phyloP scores from a whole-genome alignment of 2,797 vertebrate genomes.

The Graptemys geographica region DNA sequence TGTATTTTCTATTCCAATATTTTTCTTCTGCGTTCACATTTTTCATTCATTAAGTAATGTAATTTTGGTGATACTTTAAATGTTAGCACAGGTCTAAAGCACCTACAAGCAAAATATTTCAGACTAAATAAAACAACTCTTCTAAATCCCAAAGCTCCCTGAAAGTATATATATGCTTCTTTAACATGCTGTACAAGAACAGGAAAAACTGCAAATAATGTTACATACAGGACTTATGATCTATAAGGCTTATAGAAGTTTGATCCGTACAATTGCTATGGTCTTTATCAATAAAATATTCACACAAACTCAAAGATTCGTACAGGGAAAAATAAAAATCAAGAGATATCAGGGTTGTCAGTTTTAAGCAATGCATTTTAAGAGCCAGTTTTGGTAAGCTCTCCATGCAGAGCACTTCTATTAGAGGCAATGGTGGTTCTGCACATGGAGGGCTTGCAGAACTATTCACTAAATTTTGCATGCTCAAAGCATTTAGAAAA shows the following conservation, averaged over 20 bases:
- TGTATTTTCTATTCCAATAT: background rate
- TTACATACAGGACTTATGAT: background rate
- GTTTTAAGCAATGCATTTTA: background rate
- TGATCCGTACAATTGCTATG: background rate
- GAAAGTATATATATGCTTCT: background rate
- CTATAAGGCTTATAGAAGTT: background rate
- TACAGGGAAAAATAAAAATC: background rate
- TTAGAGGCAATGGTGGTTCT: background rate
- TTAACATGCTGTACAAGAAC: background rate
- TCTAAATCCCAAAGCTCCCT: background rate
- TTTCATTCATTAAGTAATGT: background rate
- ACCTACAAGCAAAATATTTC: background rate
- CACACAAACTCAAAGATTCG: background rate
- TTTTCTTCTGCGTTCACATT: background rate
- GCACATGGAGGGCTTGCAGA: background rate
- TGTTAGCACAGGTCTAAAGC: background rate
- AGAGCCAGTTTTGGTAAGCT: background rate
- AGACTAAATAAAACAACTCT: background rate
- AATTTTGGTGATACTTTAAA: background rate
- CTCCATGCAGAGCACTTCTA: background rate
- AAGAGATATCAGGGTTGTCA: background rate
- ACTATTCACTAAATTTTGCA: background rate
- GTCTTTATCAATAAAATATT: background rate
- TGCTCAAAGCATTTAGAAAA: background rate
- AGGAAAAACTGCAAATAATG: background rate